These are phyloP conservation scores for Melanostigma gelatinosum DNA, from an alignment of 2,113 vertebrate genomes.

Conservation along the genomic window DNA sequence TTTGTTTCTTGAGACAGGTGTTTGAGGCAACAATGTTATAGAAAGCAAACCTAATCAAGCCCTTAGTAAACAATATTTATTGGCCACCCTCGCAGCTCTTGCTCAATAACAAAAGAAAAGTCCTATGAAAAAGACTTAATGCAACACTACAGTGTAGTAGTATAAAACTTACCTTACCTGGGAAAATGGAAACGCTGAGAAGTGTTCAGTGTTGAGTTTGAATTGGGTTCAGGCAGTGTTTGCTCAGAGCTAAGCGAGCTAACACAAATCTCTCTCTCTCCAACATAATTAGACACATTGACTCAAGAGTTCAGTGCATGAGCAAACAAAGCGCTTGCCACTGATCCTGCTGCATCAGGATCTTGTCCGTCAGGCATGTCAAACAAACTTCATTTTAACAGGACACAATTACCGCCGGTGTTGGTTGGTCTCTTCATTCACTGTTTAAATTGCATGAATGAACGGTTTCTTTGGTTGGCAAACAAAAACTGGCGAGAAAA, in stretches of 20 bases:
- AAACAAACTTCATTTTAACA: conserved; percentile 76
- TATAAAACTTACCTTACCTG: conserved; percentile 7
- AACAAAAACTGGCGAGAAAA: conserved; percentile 52
- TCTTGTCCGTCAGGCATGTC: conserved; percentile 83
- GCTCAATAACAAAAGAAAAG: neutral
- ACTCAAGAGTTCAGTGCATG: conserved; percentile 74
- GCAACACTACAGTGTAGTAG: neutral
- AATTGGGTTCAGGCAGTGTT: conserved; percentile 68
- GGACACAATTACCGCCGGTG: conserved; percentile 47
- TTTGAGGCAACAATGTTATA: neutral
- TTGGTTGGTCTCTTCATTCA: conserved; percentile 39
- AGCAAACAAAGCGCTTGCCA: conserved; percentile 78
- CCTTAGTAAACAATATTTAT: neutral
- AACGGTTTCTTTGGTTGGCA: conserved; percentile 30
- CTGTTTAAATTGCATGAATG: conserved; percentile 3
- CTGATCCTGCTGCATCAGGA: conserved; percentile 87
- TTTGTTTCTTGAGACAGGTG: neutral
- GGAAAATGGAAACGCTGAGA: conserved; percentile 24
- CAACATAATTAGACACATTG: conserved; percentile 71
- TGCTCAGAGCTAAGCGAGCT: conserved; percentile 71
- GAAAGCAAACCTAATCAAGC: neutral
- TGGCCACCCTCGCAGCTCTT: neutral
- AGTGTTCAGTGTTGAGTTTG: conserved; percentile 48
- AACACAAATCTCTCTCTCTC: conserved; percentile 73
- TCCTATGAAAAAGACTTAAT: neutral